Percentiles rank a stretch among this genome's conserved stretches.
Evolutionary conservation across 2,797 vertebrate genomes (phyloP).

Genomic region (Poecilia picta): DNA sequence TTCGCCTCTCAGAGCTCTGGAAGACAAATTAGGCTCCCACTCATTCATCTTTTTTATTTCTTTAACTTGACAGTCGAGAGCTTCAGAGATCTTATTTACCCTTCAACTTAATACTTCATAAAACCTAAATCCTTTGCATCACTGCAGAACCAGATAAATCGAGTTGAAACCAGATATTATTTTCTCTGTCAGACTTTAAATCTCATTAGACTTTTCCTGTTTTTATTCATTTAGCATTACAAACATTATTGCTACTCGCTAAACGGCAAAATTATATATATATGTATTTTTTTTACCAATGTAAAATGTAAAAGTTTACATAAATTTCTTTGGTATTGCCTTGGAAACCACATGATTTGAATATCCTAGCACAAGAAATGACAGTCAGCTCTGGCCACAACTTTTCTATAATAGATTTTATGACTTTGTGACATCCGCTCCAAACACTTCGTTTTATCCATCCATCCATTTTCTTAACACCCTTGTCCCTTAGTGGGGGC

Average conservation of each 20-base stretch:
- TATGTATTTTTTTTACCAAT: too few species aligned
- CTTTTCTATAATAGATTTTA: background rate
- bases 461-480: too few species aligned
- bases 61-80: constrained; percentile 23
- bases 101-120: constrained; percentile 34
- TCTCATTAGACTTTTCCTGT: background rate
- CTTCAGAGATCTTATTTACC: constrained; percentile 20
- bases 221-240: background rate
- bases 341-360: background rate
- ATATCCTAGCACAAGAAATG: background rate
- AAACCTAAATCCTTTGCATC: constrained; percentile 36
- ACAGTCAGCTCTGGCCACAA: background rate
- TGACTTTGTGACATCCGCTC: background rate
- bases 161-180: background rate
- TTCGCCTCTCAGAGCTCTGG: constrained; percentile 44
- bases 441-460: background rate
- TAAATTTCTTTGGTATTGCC: background rate
- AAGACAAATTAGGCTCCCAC: constrained; percentile 55
- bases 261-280: background rate
- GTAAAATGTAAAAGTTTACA: background rate
- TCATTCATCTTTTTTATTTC: constrained; percentile 33
- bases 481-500: too few species aligned
- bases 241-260: background rate
- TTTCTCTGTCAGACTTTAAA: background rate
- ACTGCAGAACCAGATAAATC: background rate